Conservation (phyloP, 2,113 vertebrate species). For the Mustela lutreola region DNA sequence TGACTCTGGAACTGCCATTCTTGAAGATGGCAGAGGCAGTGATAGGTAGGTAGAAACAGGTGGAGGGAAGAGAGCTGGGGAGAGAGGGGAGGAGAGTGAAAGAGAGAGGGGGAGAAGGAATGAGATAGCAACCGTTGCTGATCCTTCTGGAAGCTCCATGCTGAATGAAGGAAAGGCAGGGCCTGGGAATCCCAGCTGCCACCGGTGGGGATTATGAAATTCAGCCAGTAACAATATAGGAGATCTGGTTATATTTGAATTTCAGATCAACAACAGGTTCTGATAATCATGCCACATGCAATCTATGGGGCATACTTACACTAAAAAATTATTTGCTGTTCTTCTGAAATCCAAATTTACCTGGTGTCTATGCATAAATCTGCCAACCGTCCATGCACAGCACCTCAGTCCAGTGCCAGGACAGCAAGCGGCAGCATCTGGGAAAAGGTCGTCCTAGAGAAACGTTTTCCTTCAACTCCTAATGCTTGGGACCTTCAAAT, state of each 20-base stretch:
- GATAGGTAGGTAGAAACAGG: not conserved
- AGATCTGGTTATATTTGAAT: not conserved
- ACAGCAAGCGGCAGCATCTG: not conserved
- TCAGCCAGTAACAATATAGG: not conserved
- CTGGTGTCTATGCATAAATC: not conserved
- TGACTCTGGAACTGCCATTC: not conserved
- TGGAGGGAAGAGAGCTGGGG: not conserved
- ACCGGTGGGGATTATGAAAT: not conserved
- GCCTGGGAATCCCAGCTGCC: not conserved
- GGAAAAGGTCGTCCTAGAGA: not conserved
- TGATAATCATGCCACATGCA: not conserved
- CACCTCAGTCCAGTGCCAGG: too few species aligned
- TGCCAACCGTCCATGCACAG: accelerated
- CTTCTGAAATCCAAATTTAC: not conserved
- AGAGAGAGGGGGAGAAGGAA: too few species aligned
- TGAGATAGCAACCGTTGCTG: not conserved
- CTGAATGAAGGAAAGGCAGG: not conserved
- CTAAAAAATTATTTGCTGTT: not conserved
- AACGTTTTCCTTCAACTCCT: not conserved
- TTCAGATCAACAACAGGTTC: not conserved
- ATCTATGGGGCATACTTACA: not conserved
- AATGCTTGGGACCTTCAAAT: not conserved
- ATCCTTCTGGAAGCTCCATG: not conserved
- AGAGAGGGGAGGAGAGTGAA: not conserved
- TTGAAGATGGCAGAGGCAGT: not conserved